These are phyloP conservation scores for crab-eating macaque (Macaca fascicularis) DNA, from an alignment of 2,113 vertebrate genomes.

Conservation along the genomic window T2T-MFA8v1.1 NC_088394.1:42447001-42447500, in stretches of 20 bases:
- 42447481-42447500: conserved; percentile 26
- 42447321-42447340: neutral
- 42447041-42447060: too few species aligned
- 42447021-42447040: too few species aligned
- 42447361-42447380: neutral
- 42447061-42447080: too few species aligned
- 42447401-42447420: conserved; percentile 75
- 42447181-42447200: neutral
- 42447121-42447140: neutral
- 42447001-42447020: too few species aligned
- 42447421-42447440: conserved; percentile 75
- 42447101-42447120: neutral
- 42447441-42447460: conserved; percentile 28
- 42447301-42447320: neutral
- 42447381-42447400: conserved; percentile 50
- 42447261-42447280: neutral
- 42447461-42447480: conserved; percentile 24
- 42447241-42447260: neutral
- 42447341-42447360: neutral
- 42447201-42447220: neutral
- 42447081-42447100: too few species aligned
- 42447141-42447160: neutral
- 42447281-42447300: neutral
- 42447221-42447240: conserved; percentile 50
- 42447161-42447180: neutral